A percentile compares a stretch with the other conserved stretches of the same genome.
These are phyloP conservation scores for Scolanthus callimorphus DNA, from an alignment of 92 coral and sea anemone genomes.

Conservation along the genomic window DNA sequence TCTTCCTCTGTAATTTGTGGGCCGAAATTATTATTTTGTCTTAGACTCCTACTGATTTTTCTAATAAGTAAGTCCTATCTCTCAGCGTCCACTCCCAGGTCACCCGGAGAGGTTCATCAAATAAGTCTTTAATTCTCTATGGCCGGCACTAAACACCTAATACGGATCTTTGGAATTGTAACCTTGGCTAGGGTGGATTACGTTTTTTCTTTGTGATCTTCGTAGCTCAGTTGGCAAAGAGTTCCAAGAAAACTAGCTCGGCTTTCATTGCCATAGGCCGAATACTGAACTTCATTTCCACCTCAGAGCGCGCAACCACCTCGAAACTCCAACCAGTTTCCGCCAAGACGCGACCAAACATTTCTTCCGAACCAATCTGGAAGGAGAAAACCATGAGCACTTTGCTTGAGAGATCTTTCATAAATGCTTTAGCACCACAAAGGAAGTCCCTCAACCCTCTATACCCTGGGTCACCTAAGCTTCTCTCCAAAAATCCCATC, in stretches of 20 bases:
- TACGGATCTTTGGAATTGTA: too few species aligned
- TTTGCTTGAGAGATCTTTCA: conserved; percentile 29
- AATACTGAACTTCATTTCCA: conserved; percentile 8
- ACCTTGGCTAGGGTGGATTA: too few species aligned
- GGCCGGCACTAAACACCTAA: too few species aligned
- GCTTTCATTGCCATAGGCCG: conserved; percentile 19
- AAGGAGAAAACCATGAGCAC: conserved; percentile 42
- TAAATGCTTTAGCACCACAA: conserved; percentile 37
- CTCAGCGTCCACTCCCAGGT: too few species aligned
- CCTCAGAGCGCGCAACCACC: conserved; percentile 26
- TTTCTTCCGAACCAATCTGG: conserved; percentile 35
- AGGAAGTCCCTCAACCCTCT: conserved; percentile 45
- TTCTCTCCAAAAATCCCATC: conserved; percentile 32
- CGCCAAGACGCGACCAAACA: conserved; percentile 23
- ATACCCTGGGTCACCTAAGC: conserved; percentile 42
- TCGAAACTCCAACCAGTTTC: conserved; percentile 46
- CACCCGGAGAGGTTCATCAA: too few species aligned
- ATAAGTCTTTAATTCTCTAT: too few species aligned
- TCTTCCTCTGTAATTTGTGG: too few species aligned
- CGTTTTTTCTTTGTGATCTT: too few species aligned
- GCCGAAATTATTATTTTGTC: too few species aligned
- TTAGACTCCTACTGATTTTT: too few species aligned
- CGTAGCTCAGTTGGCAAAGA: neutral
- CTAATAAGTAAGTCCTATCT: too few species aligned
- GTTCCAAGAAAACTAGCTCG: conserved; percentile 12